Evolutionary conservation across 2,797 vertebrate species (phyloP).

Genomic region (Alectoris magna): DNA sequence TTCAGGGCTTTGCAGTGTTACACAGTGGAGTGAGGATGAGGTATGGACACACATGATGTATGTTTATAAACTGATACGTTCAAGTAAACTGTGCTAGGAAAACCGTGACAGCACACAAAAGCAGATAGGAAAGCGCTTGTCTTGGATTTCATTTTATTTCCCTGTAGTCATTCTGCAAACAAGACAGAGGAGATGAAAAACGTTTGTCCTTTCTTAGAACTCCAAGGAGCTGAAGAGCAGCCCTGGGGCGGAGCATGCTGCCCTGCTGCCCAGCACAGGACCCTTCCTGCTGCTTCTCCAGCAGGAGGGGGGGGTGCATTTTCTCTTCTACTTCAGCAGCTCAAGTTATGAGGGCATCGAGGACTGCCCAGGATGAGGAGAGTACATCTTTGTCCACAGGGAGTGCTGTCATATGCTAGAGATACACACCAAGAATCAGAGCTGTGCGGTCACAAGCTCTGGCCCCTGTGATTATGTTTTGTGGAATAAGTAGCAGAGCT

Average conservation of each 20-base stretch:
- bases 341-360: fast-evolving
- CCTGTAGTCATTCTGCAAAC: neutral
- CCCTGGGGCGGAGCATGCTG: fast-evolving
- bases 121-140: neutral
- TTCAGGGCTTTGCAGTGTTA: neutral
- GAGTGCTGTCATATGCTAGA: neutral
- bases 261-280: neutral
- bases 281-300: neutral
- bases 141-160: neutral
- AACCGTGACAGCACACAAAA: fast-evolving
- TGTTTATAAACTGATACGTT: neutral
- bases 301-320: neutral
- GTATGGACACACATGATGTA: fast-evolving
- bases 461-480: neutral
- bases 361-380: neutral
- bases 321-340: neutral
- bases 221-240: neutral
- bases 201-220: neutral
- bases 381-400: fast-evolving
- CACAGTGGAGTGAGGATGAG: no score
- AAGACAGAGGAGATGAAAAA: neutral
- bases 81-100: neutral
- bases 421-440: neutral
- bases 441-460: neutral
- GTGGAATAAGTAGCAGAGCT: neutral